Evolutionary conservation across 1,140 invertebrate species (phyloP).

Genomic region (Drosophila cardini): DNA sequence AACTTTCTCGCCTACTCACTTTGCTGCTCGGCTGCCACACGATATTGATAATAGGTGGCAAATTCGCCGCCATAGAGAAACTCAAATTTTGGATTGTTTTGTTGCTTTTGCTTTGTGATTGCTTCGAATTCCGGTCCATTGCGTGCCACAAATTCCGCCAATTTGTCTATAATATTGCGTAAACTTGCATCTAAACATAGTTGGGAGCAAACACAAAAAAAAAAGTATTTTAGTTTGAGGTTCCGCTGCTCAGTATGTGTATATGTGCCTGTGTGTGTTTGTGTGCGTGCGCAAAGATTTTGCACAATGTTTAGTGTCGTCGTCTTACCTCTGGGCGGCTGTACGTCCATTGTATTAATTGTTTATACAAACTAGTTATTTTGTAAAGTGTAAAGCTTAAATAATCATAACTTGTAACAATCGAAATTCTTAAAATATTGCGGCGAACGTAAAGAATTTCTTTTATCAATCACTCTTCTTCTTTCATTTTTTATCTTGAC

Average conservation of each 20-base stretch:
- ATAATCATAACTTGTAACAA: constrained; percentile 55
- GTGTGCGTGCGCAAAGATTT: constrained; percentile 14
- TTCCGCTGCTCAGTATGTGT: background rate
- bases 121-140: constrained; percentile 99
- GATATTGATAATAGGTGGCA: constrained; percentile 98
- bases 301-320: background rate
- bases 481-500: constrained; percentile 39
- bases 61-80: constrained; percentile 98
- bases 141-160: constrained; percentile 98
- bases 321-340: constrained; percentile 63
- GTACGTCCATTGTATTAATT: constrained; percentile 59
- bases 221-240: constrained; percentile 32
- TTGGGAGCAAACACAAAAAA: constrained; percentile 18
- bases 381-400: constrained; percentile 40
- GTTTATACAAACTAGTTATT: constrained; percentile 49
- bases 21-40: constrained; percentile 86
- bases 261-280: constrained; percentile 8
- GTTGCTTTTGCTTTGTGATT: constrained; percentile 99
- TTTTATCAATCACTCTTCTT: constrained; percentile 44
- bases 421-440: constrained; percentile 35
- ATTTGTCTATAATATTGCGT: constrained; percentile 97
- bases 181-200: constrained; percentile 77
- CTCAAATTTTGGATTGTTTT: constrained; percentile 98
- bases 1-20: constrained; percentile 57
- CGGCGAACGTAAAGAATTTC: constrained; percentile 33